phyloP scores from a whole-genome alignment of 2,888 invertebrate species.

The Tipula helvola region DNA sequence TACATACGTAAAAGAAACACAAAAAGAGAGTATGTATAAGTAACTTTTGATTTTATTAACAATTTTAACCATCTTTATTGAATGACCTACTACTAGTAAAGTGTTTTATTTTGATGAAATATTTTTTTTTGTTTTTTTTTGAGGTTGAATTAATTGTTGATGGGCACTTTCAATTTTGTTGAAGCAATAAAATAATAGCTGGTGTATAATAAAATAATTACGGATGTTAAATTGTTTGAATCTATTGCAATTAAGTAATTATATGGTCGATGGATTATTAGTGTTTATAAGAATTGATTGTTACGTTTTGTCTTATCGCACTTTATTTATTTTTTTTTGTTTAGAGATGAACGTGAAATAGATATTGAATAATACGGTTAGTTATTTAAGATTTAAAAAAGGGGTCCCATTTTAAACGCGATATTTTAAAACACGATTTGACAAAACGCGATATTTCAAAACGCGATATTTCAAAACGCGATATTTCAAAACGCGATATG shows the following conservation, averaged over 20 bases:
- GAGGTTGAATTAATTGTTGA: neutral
- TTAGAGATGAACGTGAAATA: too few relatives aligned
- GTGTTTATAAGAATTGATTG: neutral
- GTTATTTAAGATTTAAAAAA: too few relatives aligned
- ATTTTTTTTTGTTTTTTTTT: neutral
- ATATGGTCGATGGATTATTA: neutral
- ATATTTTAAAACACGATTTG: too few relatives aligned
- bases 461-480: too few relatives aligned
- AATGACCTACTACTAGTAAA: neutral
- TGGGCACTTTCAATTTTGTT: neutral
- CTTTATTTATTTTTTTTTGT: too few relatives aligned
- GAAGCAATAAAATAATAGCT: neutral
- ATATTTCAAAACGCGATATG: too few relatives aligned
- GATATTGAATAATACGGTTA: too few relatives aligned
- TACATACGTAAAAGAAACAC: neutral
- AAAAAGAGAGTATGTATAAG: neutral
- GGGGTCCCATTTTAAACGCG: too few relatives aligned
- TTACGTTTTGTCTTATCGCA: neutral
- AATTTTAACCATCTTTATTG: neutral
- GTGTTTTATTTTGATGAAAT: neutral
- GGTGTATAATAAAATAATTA: neutral
- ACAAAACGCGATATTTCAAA: too few relatives aligned
- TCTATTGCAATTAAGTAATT: neutral
- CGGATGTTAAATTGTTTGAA: neutral
- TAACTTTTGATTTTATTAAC: neutral